Conservation (phyloP, 2,888 invertebrate species). For the Tachina lurida region DNA sequence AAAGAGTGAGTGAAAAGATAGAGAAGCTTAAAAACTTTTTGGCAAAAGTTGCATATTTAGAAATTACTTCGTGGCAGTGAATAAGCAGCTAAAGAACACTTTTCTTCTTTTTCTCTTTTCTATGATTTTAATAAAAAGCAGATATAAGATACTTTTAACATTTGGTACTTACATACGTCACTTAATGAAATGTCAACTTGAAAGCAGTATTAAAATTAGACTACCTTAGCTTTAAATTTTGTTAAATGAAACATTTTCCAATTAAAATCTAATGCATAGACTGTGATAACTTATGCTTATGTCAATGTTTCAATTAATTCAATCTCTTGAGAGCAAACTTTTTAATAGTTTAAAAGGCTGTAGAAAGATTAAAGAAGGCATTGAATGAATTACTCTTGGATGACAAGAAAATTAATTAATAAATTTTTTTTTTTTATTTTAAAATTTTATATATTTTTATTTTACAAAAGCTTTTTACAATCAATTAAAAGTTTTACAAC, state of each 20-base stretch:
- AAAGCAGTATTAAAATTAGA: no score
- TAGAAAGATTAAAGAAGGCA: background rate
- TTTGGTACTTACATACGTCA: background rate
- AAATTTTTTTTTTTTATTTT: no score
- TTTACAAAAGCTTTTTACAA: no score
- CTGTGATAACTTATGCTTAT: background rate
- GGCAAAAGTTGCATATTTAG: constrained; percentile 14
- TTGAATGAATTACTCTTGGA: background rate
- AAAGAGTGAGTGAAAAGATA: background rate
- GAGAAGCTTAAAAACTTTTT: background rate
- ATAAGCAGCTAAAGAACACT: background rate
- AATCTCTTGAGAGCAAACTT: background rate
- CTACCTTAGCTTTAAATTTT: no score
- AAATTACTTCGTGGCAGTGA: background rate
- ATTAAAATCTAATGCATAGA: no score
- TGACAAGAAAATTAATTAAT: background rate
- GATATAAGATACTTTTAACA: background rate
- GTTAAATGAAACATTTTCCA: no score
- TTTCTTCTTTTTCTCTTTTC: background rate
- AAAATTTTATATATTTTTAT: no score
- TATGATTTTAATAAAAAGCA: no score
- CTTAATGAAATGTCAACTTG: no score
- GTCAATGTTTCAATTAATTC: no score
- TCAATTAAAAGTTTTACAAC: no score
- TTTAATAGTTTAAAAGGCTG: background rate